Evolutionary conservation across 2,797 vertebrate genomes (phyloP).

Genomic region (Notamacropus eugenii): DNA sequence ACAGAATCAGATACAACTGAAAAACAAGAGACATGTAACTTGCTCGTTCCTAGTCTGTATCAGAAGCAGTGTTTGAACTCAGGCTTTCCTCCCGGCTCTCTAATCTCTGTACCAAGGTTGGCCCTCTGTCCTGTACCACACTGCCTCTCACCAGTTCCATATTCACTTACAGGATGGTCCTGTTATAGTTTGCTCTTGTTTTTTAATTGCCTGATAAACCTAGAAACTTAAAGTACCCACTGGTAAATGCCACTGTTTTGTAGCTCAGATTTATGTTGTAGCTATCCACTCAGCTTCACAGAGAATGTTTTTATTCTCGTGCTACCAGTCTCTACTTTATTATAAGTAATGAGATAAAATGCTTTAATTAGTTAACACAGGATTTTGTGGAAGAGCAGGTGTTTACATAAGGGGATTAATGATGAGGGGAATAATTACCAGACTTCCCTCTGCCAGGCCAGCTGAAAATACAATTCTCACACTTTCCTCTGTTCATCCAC

Average conservation of each 20-base stretch:
- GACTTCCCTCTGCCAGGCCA: neutral
- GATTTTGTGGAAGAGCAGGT: slow-evolving; percentile 45
- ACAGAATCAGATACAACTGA: neutral
- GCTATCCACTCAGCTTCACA: slow-evolving; percentile 47
- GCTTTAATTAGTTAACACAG: slow-evolving; percentile 56
- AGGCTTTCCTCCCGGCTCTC: neutral
- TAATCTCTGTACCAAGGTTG: neutral
- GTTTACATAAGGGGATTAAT: slow-evolving; percentile 45
- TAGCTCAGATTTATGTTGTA: slow-evolving; percentile 47
- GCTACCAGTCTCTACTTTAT: slow-evolving; percentile 11
- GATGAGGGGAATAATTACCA: neutral
- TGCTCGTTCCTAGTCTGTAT: neutral
- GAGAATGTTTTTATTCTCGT: neutral
- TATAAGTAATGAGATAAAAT: slow-evolving; percentile 28
- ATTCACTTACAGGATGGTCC: neutral
- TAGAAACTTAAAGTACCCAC: neutral
- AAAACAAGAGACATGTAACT: neutral
- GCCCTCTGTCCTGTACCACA: neutral
- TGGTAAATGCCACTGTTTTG: slow-evolving; percentile 56
- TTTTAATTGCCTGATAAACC: neutral
- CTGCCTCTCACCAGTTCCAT: neutral
- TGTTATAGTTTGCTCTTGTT: neutral
- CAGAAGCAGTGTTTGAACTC: neutral
- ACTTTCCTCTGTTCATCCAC: neutral
- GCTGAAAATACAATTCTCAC: neutral